Conservation (phyloP, 2,888 invertebrate species). For the Bugula neritina region DNA sequence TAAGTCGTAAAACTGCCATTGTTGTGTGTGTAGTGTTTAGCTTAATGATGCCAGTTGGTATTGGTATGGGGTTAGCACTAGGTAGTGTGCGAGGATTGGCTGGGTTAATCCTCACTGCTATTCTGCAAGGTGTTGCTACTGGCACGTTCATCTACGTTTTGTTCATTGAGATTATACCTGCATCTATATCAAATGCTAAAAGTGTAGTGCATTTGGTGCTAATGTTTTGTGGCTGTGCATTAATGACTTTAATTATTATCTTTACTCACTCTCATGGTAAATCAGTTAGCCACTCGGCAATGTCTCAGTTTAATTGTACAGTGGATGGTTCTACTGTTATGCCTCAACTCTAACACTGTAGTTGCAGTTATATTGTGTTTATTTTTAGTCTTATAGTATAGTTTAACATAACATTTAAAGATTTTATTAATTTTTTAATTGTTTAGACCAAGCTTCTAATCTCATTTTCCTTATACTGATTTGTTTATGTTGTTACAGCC, state of each 20-base stretch:
- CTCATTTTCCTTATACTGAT: too few relatives aligned
- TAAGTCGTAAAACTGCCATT: constrained; percentile 34
- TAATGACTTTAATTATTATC: constrained; percentile 6
- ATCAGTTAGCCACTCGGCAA: too few relatives aligned
- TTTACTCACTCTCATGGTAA: constrained; percentile 8
- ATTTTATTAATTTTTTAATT: too few relatives aligned
- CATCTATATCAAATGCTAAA: background rate
- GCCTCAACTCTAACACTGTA: too few relatives aligned
- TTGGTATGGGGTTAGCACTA: constrained; percentile 41
- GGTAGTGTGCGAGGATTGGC: constrained; percentile 37
- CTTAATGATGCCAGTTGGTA: constrained; percentile 45
- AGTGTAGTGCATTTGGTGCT: background rate
- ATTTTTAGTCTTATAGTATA: too few relatives aligned
- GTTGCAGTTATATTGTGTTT: too few relatives aligned
- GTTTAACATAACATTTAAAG: too few relatives aligned
- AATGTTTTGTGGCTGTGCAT: background rate
- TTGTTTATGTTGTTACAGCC: too few relatives aligned
- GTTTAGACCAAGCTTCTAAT: too few relatives aligned
- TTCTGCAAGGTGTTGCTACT: constrained; percentile 47
- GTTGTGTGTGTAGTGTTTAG: constrained; percentile 40
- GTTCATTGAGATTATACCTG: constrained; percentile 47
- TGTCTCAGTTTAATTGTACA: too few relatives aligned
- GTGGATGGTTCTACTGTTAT: too few relatives aligned
- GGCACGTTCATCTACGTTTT: constrained; percentile 50
- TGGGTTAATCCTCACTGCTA: constrained; percentile 41